Base-by-base conservation (phyloP, 1,140 invertebrate genomes). In the Vanessa tameamea region DNA sequence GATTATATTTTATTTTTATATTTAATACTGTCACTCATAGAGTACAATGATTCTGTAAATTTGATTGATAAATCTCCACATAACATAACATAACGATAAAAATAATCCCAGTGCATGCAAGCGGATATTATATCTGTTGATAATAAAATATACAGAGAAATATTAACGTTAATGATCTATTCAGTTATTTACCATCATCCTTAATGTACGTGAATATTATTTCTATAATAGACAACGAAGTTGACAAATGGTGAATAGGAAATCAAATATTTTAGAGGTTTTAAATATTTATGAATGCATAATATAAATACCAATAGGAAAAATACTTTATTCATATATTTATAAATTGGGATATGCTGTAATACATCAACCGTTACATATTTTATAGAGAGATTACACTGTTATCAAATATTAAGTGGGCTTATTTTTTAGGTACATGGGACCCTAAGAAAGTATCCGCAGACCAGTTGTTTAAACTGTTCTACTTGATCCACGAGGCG, bases 401-500 rank as follows among this genome's bases (percentile, higher is more conserved):
- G 14, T 13, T 48, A 15, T 53, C 6, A 16, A 51, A n/a, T 53
- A 9, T 51, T 51, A 57, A 57, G 37, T 12, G 4, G 9, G 4
- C n/a, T 43, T 72, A 64, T 4, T 72, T 13, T 67, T 72, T 48
- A 95, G 95, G 94, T 75, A 78, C 93, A 8, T 97, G 97, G 97
- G 95, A 97, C 83, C 95, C 96, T 0, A 95, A 94, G 23, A 94
- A 94, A 76, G 94, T 97, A 50, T 94, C 81, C 48, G 93, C 96
- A 11, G 96, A 97, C 82, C 95, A 96, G 78, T 85, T 97, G 75
- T 96, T 97, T 88, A 93, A 95, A 76, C 86, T 97, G 73, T 96
- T 97, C 78, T 97, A 97, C 83, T 86, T 97, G 67, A 95, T 97
- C 51, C 96, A 97, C 80, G 93, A 95, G 75, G 94, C 95, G 0